These are phyloP conservation scores for Chrysotoxum bicinctum DNA, from an alignment of 2,888 invertebrate species.

Conservation along the genomic window DNA sequence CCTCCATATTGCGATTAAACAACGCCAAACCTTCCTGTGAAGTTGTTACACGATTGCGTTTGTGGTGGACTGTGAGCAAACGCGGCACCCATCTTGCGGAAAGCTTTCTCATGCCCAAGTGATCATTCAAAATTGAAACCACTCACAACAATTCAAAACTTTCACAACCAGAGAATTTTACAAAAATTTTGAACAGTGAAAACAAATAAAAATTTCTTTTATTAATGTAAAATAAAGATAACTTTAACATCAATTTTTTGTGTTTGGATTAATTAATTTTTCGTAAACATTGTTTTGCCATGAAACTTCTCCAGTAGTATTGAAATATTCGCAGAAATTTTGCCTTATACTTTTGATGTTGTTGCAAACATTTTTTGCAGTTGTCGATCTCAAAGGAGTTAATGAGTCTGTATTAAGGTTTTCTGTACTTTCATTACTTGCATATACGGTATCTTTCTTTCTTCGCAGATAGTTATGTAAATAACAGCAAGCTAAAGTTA, in stretches of 20 bases:
- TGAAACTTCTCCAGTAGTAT: neutral
- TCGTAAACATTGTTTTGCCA: slow-evolving; percentile 1
- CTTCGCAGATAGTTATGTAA: neutral
- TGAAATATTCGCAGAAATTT: neutral
- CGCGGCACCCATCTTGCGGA: no score
- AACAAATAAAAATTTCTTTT: neutral
- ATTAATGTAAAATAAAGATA: neutral
- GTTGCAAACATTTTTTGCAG: neutral
- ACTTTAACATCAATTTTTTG: neutral
- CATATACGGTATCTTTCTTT: neutral
- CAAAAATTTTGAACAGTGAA: neutral
- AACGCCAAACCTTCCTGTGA: no score
- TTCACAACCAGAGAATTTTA: neutral
- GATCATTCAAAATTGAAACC: no score
- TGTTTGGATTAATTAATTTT: neutral
- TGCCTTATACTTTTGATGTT: neutral
- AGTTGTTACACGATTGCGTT: no score
- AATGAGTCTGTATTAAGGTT: no score
- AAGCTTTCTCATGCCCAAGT: no score
- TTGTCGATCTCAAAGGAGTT: neutral
- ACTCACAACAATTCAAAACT: neutral
- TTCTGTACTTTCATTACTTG: neutral
- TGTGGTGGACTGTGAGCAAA: no score
- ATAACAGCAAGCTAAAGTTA: neutral
- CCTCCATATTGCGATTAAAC: no score